Base-by-base conservation (phyloP, 2,888 invertebrate genomes). In the Bibio marci region DNA sequence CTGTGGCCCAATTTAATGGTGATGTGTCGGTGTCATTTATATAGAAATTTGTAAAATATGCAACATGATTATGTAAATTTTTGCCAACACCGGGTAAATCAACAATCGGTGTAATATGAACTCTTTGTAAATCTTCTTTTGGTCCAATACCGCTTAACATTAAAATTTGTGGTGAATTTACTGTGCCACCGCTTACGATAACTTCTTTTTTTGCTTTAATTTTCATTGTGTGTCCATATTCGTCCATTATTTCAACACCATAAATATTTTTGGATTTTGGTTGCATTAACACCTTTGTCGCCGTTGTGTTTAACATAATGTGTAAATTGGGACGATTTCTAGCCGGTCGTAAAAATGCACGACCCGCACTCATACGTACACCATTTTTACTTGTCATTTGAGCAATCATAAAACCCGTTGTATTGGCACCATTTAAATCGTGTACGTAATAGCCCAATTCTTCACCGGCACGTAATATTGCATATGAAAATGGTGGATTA, bases 101-200 rank as follows among this genome's bases (percentile, higher is more conserved):
- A 49, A 80, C 80, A 2, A 85, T 60, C 1, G 75, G 64, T 1
- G 73, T 71, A 0, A 86, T 71, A 15, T 78, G 70, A 1, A 67
- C 71, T 54, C 54, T 27, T 25, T 8, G 8, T 14, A 90, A 64
- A 13, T 87, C 80, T 1, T 72, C 72, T 2, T 69, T 70, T 25
- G 82, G 82, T 0, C 90, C 90, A 11, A 94, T 69, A 10, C 95
- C 95, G 47, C 91, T 91, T 31, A 91, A 69, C 52, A 94, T 70
- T 12, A 97, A 71, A 35, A 97, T 65, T 56, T 97, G 95, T 0
- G 95, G 94, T 0, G 92, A 85, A 47, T 88, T 94, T 2, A 97
- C 83, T 11, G 95, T 83, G 1, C 95, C 88, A 8, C 71, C 79
- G 45, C 71, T 71, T 47, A 48, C 48, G 26, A 94, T 80, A 0